These are phyloP conservation scores for Callitettix versicolor DNA, from an alignment of 1,140 invertebrate species.

Conservation along the genomic window DNA sequence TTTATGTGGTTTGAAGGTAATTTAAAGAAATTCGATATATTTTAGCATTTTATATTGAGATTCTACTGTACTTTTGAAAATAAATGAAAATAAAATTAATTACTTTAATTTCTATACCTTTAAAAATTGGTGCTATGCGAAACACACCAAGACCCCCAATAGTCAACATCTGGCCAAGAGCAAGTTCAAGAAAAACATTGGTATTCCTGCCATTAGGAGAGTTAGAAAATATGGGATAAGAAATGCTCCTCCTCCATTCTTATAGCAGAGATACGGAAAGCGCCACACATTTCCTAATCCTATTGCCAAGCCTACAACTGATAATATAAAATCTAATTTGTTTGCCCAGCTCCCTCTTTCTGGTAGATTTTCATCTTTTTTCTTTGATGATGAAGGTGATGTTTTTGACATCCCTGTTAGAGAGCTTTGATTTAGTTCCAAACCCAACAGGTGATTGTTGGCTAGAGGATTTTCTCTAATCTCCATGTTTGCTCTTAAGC, in stretches of 20 bases:
- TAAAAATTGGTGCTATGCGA: conserved; percentile 96
- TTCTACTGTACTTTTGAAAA: no score
- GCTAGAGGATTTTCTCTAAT: conserved; percentile 20
- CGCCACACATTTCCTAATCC: conserved; percentile 67
- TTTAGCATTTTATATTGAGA: no score
- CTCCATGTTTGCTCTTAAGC: conserved; percentile 17
- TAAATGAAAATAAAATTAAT: no score
- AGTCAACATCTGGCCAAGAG: conserved; percentile 92
- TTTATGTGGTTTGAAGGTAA: no score
- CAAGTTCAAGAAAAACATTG: conserved; percentile 98
- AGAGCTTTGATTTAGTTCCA: conserved; percentile 30
- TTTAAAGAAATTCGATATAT: no score
- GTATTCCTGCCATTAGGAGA: conserved; percentile 85
- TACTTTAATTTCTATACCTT: conserved; percentile 66
- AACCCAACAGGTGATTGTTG: conserved; percentile 23
- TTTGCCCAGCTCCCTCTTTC: conserved; percentile 67
- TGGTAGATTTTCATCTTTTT: conserved; percentile 34
- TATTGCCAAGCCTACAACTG: conserved; percentile 67
- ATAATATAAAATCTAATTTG: conserved; percentile 79
- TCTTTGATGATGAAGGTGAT: background rate
- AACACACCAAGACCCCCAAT: conserved; percentile 94
- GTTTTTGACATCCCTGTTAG: conserved; percentile 15
- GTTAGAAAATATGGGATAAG: conserved; percentile 91
- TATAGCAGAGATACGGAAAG: conserved; percentile 64
- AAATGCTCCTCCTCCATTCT: conserved; percentile 80